A percentile compares a stretch with the other conserved stretches of the same genome.
Evolutionary conservation across 1,140 invertebrate genomes (phyloP).

Genomic region (Drosophila pseudoananassae): DNA sequence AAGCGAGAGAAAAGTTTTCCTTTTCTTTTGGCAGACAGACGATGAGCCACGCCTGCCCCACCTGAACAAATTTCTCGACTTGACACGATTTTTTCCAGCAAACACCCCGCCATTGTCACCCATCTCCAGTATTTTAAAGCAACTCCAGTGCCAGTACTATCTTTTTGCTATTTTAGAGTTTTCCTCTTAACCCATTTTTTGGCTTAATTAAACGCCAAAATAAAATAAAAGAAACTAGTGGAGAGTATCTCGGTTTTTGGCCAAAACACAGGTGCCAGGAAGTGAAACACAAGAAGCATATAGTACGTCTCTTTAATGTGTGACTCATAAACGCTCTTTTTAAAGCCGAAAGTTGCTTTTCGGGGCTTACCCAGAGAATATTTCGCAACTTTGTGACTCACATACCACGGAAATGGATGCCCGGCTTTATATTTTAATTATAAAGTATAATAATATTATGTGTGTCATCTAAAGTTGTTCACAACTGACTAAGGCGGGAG

Average conservation of each 20-base stretch:
- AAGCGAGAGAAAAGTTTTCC: constrained; percentile 56
- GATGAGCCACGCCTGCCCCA: constrained; percentile 32
- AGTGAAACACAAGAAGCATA: constrained; percentile 12
- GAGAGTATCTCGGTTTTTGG: background rate
- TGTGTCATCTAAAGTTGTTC: constrained; percentile 44
- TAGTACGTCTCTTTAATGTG: constrained; percentile 7
- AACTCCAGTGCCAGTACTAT: background rate
- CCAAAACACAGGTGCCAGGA: constrained; percentile 5
- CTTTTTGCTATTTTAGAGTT: background rate
- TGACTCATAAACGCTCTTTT: constrained; percentile 33
- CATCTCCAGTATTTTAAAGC: constrained; percentile 14
- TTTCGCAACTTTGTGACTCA: constrained; percentile 34
- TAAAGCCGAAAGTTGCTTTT: constrained; percentile 24
- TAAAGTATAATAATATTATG: constrained; percentile 54
- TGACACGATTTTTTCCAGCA: constrained; percentile 65
- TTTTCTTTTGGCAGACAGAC: constrained; percentile 54
- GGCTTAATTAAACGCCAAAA: constrained; percentile 49
- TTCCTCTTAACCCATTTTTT: constrained; percentile 39
- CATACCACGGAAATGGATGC: constrained; percentile 46
- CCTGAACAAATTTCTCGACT: constrained; percentile 68
- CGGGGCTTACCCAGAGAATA: constrained; percentile 3
- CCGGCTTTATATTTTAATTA: constrained; percentile 49
- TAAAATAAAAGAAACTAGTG: constrained; percentile 4
- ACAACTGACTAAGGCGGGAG: constrained; percentile 33
- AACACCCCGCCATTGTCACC: background rate